Evolutionary conservation across 2,113 vertebrate species (phyloP).

Genomic region (Zosterops lateralis): DNA sequence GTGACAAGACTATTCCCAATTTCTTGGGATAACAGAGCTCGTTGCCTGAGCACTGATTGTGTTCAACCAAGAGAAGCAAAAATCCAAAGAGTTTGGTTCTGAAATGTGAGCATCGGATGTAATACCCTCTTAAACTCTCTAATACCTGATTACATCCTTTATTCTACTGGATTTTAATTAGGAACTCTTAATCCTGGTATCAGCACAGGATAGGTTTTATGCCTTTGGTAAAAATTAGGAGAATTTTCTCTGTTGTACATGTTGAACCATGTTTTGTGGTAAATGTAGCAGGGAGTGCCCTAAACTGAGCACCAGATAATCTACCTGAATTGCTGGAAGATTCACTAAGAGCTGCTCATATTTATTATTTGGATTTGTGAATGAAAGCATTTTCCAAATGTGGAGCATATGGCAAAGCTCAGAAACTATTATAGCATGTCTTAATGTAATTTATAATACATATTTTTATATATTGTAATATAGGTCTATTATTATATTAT

Average conservation of each 20-base stretch:
- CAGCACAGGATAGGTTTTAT: rapidly evolving
- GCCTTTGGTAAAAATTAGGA: neutral
- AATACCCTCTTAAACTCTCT: neutral
- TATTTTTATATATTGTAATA: too few species aligned
- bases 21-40: neutral
- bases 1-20: neutral
- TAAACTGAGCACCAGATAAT: neutral
- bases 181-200: neutral
- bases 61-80: neutral
- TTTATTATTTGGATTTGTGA: neutral
- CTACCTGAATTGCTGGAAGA: neutral
- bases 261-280: neutral
- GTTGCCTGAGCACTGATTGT: neutral
- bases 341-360: neutral
- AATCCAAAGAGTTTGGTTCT: neutral
- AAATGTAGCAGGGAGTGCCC: neutral
- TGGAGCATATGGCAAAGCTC: neutral
- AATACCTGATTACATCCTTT: neutral
- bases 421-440: neutral
- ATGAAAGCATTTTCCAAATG: neutral
- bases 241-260: neutral
- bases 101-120: neutral
- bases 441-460: too few species aligned
- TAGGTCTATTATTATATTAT: too few species aligned
- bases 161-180: neutral